Conservation (phyloP, 1,140 invertebrate species). For the silkworm (Bombyx mori) region DNA sequence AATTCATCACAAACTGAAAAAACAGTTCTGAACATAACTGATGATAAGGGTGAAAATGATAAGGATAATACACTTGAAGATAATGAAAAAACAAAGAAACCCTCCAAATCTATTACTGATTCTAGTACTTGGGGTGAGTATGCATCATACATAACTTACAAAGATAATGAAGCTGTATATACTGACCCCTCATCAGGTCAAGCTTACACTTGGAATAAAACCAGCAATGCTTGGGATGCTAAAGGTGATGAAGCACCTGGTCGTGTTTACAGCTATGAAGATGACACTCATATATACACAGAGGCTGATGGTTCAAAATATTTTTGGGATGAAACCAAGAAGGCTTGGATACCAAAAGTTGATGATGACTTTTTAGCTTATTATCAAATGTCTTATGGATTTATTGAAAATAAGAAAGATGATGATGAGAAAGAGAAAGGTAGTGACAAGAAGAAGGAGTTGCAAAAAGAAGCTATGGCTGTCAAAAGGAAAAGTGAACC, state of each 20-base stretch:
- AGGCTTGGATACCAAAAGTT: constrained; percentile 97
- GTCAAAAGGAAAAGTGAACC: constrained; percentile 68
- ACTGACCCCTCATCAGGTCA: constrained; percentile 78
- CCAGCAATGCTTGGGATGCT: constrained; percentile 75
- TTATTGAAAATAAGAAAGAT: constrained; percentile 73
- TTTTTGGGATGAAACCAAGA: constrained; percentile 92
- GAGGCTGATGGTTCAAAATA: constrained; percentile 92
- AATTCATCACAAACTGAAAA: too few relatives aligned
- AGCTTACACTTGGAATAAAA: constrained; percentile 78
- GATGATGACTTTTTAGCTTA: constrained; percentile 96
- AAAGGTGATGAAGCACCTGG: constrained; percentile 47
- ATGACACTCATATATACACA: constrained; percentile 84
- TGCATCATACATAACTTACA: constrained; percentile 71
- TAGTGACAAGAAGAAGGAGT: constrained; percentile 36
- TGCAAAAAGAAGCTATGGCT: constrained; percentile 32
- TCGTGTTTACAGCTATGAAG: constrained; percentile 79
- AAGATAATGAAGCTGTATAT: constrained; percentile 80
- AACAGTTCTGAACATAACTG: background rate
- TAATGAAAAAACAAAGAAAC: constrained; percentile 5
- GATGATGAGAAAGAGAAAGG: constrained; percentile 31
- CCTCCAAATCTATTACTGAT: constrained; percentile 4
- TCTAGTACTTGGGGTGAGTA: constrained; percentile 41
- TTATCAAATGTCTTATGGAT: constrained; percentile 97
- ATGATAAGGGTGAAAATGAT: background rate
- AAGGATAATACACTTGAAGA: constrained; percentile 12